Conservation (phyloP, 2,113 vertebrate species). For the Amazona vittata region DNA sequence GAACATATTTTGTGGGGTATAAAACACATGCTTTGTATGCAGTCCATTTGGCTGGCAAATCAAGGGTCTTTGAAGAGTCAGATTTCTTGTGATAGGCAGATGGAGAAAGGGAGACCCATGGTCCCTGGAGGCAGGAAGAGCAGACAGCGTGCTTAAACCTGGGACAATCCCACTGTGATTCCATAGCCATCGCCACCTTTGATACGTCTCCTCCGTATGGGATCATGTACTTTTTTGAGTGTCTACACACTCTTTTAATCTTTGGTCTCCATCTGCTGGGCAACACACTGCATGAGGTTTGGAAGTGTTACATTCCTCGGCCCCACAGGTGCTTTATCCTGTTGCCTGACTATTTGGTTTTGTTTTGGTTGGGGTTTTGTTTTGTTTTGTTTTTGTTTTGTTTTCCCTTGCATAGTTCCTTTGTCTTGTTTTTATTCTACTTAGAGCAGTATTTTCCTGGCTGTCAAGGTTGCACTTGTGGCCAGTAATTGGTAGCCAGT, state of each 20-base stretch:
- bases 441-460: background rate
- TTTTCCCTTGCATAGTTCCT: background rate
- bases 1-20: background rate
- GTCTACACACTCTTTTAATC: background rate
- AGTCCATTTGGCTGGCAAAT: background rate
- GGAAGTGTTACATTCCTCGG: background rate
- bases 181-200: background rate
- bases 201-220: background rate
- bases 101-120: background rate
- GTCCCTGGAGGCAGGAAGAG: background rate
- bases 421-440: background rate
- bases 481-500: background rate
- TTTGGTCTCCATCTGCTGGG: background rate
- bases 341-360: background rate
- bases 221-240: background rate
- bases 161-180: background rate
- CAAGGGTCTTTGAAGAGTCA: background rate
- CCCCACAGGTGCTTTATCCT: background rate
- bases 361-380: background rate
- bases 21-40: background rate
- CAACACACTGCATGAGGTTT: background rate
- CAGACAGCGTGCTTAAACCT: background rate
- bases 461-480: background rate
- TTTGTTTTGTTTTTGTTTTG: background rate
- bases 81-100: background rate